phyloP scores from a whole-genome alignment of 2,888 invertebrate species.

The Asteroscopus sphinx region DNA sequence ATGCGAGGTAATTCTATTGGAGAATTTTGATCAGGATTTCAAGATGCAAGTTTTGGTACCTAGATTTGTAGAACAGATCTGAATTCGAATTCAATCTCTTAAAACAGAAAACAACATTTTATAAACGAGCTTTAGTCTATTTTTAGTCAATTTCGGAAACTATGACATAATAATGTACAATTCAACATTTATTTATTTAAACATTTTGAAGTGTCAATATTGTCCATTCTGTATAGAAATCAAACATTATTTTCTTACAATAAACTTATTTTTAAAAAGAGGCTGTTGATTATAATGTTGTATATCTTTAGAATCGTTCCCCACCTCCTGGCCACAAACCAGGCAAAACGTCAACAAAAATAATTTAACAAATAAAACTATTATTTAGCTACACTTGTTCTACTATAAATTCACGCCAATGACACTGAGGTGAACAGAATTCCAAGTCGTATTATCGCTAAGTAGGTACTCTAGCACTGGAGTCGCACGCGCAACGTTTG shows the following conservation, averaged over 20 bases:
- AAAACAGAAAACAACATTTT: too few species aligned
- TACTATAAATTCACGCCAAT: constrained; percentile 25
- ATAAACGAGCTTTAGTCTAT: too few species aligned
- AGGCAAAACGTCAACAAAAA: constrained; percentile 26
- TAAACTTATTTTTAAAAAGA: neutral
- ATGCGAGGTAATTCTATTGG: neutral
- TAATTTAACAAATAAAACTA: constrained; percentile 32
- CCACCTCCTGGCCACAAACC: constrained; percentile 3
- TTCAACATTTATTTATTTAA: too few species aligned
- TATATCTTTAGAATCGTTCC: neutral
- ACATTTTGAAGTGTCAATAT: too few species aligned
- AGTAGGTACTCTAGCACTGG: constrained; percentile 31
- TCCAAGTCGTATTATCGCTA: constrained; percentile 17
- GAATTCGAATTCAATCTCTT: too few species aligned
- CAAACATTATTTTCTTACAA: too few species aligned
- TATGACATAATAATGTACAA: too few species aligned
- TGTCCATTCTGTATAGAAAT: too few species aligned
- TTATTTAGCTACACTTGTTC: constrained; percentile 43
- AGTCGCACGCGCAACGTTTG: neutral
- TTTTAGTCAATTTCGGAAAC: too few species aligned
- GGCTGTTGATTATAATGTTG: constrained; percentile 32
- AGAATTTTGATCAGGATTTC: neutral
- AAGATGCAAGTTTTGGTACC: too few species aligned
- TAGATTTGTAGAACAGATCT: too few species aligned
- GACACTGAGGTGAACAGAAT: constrained; percentile 80